Evolutionary conservation across 2,113 vertebrate genomes (phyloP).

Genomic region (Amphilophus citrinellus): DNA sequence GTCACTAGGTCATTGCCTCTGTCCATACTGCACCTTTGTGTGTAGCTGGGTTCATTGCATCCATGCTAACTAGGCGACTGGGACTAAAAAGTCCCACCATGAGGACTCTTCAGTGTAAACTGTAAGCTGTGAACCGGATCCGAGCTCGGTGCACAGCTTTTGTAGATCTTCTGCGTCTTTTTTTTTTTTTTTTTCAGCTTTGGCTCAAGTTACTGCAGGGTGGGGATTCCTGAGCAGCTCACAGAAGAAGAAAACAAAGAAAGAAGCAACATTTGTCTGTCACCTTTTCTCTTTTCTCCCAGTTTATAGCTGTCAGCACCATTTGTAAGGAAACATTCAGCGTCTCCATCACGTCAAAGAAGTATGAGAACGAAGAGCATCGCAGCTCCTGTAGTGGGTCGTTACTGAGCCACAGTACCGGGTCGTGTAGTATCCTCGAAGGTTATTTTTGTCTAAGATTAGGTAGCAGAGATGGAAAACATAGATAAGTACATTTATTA

Average conservation of each 20-base stretch:
- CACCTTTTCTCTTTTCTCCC: neutral
- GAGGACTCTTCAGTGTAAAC: neutral
- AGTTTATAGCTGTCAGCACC: neutral
- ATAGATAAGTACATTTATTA: neutral
- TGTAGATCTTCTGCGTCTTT: neutral
- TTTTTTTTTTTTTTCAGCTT: neutral
- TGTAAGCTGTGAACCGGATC: neutral
- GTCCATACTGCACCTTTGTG: neutral
- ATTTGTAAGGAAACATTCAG: neutral
- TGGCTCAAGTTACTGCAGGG: neutral
- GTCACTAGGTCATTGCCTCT: neutral
- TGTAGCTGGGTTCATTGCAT: neutral
- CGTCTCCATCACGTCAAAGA: neutral
- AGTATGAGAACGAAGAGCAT: neutral
- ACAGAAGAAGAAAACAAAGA: neutral
- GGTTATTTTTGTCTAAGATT: neutral
- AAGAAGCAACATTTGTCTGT: neutral
- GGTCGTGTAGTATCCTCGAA: neutral
- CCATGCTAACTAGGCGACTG: constrained; percentile 1
- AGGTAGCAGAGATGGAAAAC: neutral
- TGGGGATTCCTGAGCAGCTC: neutral
- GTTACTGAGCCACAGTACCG: neutral
- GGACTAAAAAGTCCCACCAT: neutral
- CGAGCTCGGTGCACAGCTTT: neutral
- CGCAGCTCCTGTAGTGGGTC: neutral